Evolutionary conservation across 2,888 invertebrate species (phyloP), one percentile per base, ranked within the genome.

Genomic region (Epistrophe eligans): DNA sequence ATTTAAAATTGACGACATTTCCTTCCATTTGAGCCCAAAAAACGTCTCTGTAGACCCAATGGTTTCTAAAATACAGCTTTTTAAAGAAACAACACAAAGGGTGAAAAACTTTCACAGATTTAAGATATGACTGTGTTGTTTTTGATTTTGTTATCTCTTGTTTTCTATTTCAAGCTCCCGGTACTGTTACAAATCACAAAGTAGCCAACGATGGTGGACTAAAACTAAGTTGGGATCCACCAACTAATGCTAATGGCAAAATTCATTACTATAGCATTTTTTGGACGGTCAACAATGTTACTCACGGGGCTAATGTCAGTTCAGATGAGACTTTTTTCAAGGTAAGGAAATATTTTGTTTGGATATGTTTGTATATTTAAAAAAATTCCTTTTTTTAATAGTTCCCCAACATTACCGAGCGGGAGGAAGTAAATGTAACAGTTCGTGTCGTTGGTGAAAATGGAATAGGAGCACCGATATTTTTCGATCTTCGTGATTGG

Each of bases 331-430:
- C 80, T 73, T 90, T 89, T 43, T 92, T 91, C 76, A 92, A 91
- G 90, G 92, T 82, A 67, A 58, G 48, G 15, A 7, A 19, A 0
- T 6, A 43, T 55, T 45, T 52, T 4, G 0, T 52, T 0, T 11
- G 10, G 2, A 28, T 52, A 1, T 0, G 6, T 24, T 3, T 2
- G 28, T 28, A 9, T 55, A 3, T 9, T 50, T 52, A 4, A 32
- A 32, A 28, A 32, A 28, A 8, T 32, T 79, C 17, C 55, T 15
- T 73, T 84, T 84, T n/a, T n/a, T n/a, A n/a, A 9, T 62, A 91
- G 93, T 93, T 93, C 79, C 93, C 93, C 28, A 93, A 93, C 67
- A 90, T 92, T 17, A 91, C 92, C 8, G 92, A 92, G 73, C 90
- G 90, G 10, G 92, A 92, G 28, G 91, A 91, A 89, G 91, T 93